Conservation (phyloP, 2,113 vertebrate species). For the Podiceps cristatus region DNA sequence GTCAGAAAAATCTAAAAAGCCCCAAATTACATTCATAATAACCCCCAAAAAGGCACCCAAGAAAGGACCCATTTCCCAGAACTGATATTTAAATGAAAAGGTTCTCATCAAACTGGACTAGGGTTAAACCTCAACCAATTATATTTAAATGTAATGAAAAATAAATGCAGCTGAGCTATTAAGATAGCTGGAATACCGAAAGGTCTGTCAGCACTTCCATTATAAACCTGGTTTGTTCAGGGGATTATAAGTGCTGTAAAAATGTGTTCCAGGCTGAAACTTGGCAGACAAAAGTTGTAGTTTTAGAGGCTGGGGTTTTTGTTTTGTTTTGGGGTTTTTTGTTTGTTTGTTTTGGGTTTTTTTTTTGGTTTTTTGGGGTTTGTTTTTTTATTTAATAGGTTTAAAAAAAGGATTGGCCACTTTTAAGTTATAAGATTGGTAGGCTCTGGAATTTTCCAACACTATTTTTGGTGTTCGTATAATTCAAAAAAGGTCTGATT, state of each 20-base stretch:
- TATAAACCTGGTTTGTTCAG: slow-evolving; percentile 76
- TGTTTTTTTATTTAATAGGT: slow-evolving; percentile 1
- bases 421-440: slow-evolving; percentile 61
- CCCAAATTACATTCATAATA: background rate
- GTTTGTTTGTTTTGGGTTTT: no score
- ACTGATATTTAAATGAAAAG: slow-evolving; percentile 70
- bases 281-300: slow-evolving; percentile 70
- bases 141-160: slow-evolving; percentile 82
- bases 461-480: slow-evolving; percentile 40
- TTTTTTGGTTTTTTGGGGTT: no score
- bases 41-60: slow-evolving; percentile 7
- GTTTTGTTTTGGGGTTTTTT: background rate
- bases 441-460: slow-evolving; percentile 60
- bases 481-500: slow-evolving; percentile 56
- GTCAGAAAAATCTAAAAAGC: slow-evolving; percentile 40
- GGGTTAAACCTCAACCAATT: slow-evolving; percentile 74
- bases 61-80: slow-evolving; percentile 49
- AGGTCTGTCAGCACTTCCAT: slow-evolving; percentile 79
- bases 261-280: slow-evolving; percentile 74
- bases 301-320: slow-evolving; percentile 51
- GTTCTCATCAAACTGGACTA: slow-evolving; percentile 67
- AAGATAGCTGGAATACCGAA: slow-evolving; percentile 70
- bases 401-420: slow-evolving; percentile 39
- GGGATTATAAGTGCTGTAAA: slow-evolving; percentile 79
- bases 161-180: slow-evolving; percentile 82